phyloP scores from a whole-genome alignment of 2,797 vertebrate genomes.

The Peromyscus attwateri region DNA sequence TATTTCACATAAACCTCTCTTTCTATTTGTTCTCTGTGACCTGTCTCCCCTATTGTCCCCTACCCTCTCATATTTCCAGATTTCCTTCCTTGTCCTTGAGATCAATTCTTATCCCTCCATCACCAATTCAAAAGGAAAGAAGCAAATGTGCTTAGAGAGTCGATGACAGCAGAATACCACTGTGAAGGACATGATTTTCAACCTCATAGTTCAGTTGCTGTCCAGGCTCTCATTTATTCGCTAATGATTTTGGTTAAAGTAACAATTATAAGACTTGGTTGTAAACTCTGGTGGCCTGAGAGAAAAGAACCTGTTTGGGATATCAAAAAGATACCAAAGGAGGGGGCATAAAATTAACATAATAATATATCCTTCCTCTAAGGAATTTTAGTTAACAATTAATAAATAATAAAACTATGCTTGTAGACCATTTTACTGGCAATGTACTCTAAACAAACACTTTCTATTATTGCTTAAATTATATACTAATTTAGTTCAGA shows the following conservation, averaged over 20 bases:
- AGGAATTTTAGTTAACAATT: not conserved
- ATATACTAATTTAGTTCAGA: not conserved
- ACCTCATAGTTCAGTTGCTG: not conserved
- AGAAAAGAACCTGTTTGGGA: not conserved
- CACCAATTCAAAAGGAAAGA: not conserved
- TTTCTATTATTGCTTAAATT: not conserved
- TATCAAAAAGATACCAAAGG: not conserved
- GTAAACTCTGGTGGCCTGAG: not conserved
- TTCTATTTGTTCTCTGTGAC: not conserved
- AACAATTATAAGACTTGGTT: not conserved
- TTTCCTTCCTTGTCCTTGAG: not conserved
- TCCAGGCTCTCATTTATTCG: not conserved
- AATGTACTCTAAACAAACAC: not conserved
- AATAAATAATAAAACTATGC: not conserved
- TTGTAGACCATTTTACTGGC: not conserved
- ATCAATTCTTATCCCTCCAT: not conserved
- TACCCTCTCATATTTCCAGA: not conserved
- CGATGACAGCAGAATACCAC: not conserved
- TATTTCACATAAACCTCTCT: not conserved
- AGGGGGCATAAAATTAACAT: not conserved
- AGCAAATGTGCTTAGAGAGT: not conserved
- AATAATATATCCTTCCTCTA: not conserved
- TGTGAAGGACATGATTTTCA: not conserved
- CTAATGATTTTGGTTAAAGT: not conserved
- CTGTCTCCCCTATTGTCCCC: not conserved